phyloP scores from a whole-genome alignment of 1,140 invertebrate genomes.

The Riptortus pedestris region DNA sequence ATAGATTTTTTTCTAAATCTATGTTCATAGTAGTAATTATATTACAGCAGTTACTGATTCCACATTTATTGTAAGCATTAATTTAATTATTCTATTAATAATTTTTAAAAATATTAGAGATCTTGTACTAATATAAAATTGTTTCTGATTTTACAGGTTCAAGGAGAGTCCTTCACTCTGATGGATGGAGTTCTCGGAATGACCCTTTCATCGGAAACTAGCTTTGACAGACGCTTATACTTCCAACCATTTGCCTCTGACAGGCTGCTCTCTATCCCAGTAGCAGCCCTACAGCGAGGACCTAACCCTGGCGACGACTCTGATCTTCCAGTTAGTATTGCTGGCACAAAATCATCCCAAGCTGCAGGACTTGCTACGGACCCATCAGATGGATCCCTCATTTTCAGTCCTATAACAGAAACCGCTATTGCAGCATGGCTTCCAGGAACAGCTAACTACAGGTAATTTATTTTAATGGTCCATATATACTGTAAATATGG shows the following conservation, averaged over 20 bases:
- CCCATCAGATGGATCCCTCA: constrained; percentile 52
- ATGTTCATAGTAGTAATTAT: too few species aligned
- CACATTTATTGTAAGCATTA: too few species aligned
- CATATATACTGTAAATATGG: too few species aligned
- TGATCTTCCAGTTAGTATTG: constrained; percentile 57
- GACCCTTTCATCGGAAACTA: constrained; percentile 50
- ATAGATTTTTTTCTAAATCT: too few species aligned
- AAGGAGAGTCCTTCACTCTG: constrained; percentile 52
- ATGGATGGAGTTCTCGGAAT: constrained; percentile 71
- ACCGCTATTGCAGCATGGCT: constrained; percentile 67
- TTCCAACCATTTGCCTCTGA: constrained; percentile 74
- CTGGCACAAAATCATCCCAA: constrained; percentile 70
- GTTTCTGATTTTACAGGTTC: constrained; percentile 36
- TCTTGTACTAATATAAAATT: too few species aligned
- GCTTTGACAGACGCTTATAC: constrained; percentile 45
- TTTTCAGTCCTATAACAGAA: constrained; percentile 63
- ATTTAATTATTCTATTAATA: too few species aligned
- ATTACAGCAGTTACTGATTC: too few species aligned
- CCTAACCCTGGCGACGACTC: constrained; percentile 48
- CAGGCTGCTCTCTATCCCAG: constrained; percentile 62
- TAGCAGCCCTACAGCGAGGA: constrained; percentile 54
- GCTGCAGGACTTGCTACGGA: constrained; percentile 60
- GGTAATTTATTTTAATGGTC: constrained; percentile 10
- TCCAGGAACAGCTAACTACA: constrained; percentile 36
- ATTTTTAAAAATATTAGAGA: too few species aligned